phyloP scores from a whole-genome alignment of 2,113 vertebrate genomes.

The Martes martes region DNA sequence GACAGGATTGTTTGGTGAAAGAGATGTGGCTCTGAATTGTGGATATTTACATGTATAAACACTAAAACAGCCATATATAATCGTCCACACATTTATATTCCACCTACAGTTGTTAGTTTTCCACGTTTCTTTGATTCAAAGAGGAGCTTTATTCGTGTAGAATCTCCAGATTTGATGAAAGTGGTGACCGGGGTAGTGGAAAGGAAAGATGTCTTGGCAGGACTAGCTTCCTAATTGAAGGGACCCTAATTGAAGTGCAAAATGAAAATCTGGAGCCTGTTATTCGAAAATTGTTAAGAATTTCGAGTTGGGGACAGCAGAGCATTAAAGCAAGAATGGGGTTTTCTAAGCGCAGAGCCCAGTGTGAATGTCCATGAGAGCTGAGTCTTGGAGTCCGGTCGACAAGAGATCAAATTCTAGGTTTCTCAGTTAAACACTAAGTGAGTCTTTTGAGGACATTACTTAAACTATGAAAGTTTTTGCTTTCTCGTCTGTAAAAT shows the following conservation, averaged over 20 bases:
- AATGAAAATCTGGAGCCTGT: not conserved
- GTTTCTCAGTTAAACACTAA: not conserved
- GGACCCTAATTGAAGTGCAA: not conserved
- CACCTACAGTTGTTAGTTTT: not conserved
- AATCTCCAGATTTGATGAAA: constrained; percentile 7
- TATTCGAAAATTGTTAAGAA: not conserved
- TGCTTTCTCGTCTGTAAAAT: not conserved
- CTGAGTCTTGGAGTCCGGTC: not conserved
- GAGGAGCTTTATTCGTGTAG: not conserved
- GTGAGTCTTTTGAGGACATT: not conserved
- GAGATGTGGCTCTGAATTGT: not conserved
- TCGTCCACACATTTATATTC: not conserved
- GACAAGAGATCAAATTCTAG: not conserved
- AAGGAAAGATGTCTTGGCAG: not conserved
- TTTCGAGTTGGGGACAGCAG: not conserved
- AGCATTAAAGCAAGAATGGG: not conserved
- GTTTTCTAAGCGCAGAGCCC: not conserved
- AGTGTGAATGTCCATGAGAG: not conserved
- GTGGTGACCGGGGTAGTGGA: not conserved
- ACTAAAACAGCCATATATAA: not conserved
- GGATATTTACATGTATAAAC: not conserved
- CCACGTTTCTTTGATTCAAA: constrained; percentile 7
- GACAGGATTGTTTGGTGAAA: not conserved
- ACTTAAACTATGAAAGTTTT: not conserved
- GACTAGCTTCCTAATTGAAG: not conserved